Evolutionary conservation across 2,888 invertebrate species (phyloP), one percentile per base, ranked within the genome.

Genomic region (Dryobota labecula): DNA sequence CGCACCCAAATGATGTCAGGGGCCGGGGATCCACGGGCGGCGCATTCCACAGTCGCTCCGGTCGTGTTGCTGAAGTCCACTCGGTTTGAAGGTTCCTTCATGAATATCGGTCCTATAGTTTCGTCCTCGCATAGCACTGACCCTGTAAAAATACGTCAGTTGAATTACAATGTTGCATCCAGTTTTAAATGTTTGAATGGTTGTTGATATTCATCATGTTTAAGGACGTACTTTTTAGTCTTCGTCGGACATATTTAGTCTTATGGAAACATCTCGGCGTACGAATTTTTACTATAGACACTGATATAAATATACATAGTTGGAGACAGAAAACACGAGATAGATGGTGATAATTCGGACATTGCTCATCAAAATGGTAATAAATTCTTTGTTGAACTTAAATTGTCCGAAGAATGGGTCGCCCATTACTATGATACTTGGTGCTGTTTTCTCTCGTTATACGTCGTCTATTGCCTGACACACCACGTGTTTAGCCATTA

Each of bases 31-130:
- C 99, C 99, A 88, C 98, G 97, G 20, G 99, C 98, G 84, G 98
- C 98, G 92, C 99, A 99, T 93, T 99, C 98, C 76, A 99, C 98
- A 87, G 98, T 98, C 76, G 98, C 98, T 88, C 99, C 99, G 73
- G 98, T 98, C 84, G 98, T 98, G 94, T 99, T 99, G 84, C 98
- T 98, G 95, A 99, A 99, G 94, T 98, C 99, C 84, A 99, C 97
- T 87, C 98, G 97, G 94, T 98, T 98, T 79, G 98, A 98, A 69
- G 99, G 99, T 96, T 99, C 99, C 88, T 98, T 98, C 88, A 98
- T 97, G 94, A 99, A 99, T 84, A 98, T 98, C 49, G 99, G 99
- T 86, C 99, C 99, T 94, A 98, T 97, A 58, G 97, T 97, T 88
- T 97, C 97, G 91, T 98, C 98, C 95, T 98, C 98, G 87, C 96